Evolutionary conservation across 1,140 invertebrate species (phyloP), one percentile per base, ranked within the genome.

Genomic region (Drosophila saltans): DNA sequence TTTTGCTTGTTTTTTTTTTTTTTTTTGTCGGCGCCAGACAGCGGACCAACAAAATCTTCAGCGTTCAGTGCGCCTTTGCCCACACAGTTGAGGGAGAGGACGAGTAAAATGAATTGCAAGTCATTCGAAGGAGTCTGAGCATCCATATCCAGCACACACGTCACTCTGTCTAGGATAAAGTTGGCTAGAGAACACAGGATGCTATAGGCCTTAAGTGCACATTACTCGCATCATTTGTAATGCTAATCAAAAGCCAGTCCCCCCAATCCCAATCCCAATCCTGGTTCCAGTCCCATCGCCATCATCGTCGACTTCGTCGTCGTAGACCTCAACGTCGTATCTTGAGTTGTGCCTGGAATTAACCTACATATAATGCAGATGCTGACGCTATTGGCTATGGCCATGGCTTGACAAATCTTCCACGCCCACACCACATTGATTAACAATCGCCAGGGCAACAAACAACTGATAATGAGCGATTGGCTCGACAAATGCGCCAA

Each of bases 161-260:
- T 89, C 84, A 89, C 85, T 89, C 84, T 89, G 84, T 89, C 84
- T 89, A 89, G 84, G 84, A 89, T 89, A 89, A 89, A 89, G 75
- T 61, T 58, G 52, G 67, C 40, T 21, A 48, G 52, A 48, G 40
- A 68, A 41, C 61, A 57, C 75, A 69, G 57, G 59, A 63, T 58
- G 33, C 52, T 67, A 62, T 36, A 70, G 48, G 57, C 45, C 84
- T 89, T 89, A 89, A 89, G 84, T 89, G 84, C 84, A 89, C 81
- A 89, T 89, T 89, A 89, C 84, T 90, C 74, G 80, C 69, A 89
- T 89, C 84, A 89, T 89, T 89, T 89, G 84, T 89, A 89, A 89
- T 89, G 84, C 84, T 89, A 89, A 89, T 89, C 84, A 89, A 89
- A 80, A 81, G 21, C 45, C 45, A 52, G 21, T 36, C 43, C 43